Base-by-base conservation (phyloP, 2,113 vertebrate genomes). In the Triplophysa tibetana region DNA sequence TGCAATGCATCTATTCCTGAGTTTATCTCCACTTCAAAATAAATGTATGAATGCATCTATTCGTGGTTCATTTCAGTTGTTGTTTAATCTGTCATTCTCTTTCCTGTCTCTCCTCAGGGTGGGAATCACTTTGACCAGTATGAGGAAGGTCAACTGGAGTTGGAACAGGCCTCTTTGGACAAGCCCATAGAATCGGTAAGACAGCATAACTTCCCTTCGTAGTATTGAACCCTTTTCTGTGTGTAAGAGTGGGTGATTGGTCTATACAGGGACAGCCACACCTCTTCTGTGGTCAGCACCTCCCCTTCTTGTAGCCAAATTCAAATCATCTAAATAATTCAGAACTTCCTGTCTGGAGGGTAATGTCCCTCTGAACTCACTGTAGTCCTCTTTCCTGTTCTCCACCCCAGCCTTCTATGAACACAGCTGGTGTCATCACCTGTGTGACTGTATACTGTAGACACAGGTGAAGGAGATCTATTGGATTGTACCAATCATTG, bases 101-200 rank as follows among this genome's bases (percentile, higher is more conserved):
- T 7, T 43, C 0, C 17, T 79, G 23, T 24, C 24, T 73, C 10
- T 79, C 43, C 87, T 16, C 91, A 99, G 98, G 98, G 97, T 93
- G 98, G 96, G 86, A 99, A 99, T 95, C 97, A 98, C 93, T 99
- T 99, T 93, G 98, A 99, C 93, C 96, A 98, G 3, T 99, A 98
- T 91, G 98, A 99, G 90, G 98, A 99, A 85, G 98, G 98, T 90
- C 98, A 99, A 88, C 89, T 99, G 95, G 98, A 99, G 91, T 93
- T 99, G 87, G 98, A 99, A 88, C 98, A 99, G 86, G 97, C 98
- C 0, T 99, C 98, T 83, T 90, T 99, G 89, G 98, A 99, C 95
- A 99, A 99, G 92, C 98, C 98, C 83, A 99, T 99, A 85, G 98
- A 99, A 98, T 96, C 98, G 97, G 98, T 99, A 98, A 99, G 98